A percentile compares a stretch with the other conserved stretches of the same genome.
Conservation (phyloP, 2,113 vertebrate species). For the human (Homo sapiens) region DNA sequence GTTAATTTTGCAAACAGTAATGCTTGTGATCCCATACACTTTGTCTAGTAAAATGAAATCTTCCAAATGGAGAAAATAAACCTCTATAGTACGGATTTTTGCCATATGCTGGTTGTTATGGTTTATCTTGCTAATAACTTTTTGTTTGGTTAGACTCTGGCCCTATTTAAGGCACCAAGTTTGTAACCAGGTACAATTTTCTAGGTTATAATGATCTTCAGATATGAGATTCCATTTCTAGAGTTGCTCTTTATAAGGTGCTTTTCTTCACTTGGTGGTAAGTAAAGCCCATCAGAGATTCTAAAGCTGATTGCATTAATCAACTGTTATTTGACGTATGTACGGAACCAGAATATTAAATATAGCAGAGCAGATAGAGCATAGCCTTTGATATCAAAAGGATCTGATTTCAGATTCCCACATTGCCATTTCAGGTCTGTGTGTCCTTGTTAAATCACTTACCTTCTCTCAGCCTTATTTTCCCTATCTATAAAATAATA, state of each 20-base stretch:
- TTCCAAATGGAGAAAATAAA: slow-evolving; percentile 1
- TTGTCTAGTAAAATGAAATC: slow-evolving; percentile 9
- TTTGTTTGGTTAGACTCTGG: slow-evolving; percentile 28
- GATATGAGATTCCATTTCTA: not conserved
- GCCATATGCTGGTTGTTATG: not conserved
- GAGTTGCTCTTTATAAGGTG: not conserved
- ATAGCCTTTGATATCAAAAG: not conserved
- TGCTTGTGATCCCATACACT: not conserved
- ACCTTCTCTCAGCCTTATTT: not conserved
- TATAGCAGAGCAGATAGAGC: not conserved
- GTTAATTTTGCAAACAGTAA: slow-evolving; percentile 20
- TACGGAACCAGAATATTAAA: not conserved
- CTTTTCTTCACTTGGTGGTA: not conserved
- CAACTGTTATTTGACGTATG: not conserved
- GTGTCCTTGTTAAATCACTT: not conserved
- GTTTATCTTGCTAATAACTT: not conserved
- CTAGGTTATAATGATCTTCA: not conserved
- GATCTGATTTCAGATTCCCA: not conserved
- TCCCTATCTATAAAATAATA: not conserved
- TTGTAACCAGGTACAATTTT: slow-evolving; percentile 1
- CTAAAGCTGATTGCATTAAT: not conserved
- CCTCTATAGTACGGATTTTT: not conserved
- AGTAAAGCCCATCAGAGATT: not conserved
- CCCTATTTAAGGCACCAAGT: not conserved
- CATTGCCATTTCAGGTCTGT: not conserved